Conservation (phyloP, 2,888 invertebrate genomes). For the Scaptomyza caliginosa region DNA sequence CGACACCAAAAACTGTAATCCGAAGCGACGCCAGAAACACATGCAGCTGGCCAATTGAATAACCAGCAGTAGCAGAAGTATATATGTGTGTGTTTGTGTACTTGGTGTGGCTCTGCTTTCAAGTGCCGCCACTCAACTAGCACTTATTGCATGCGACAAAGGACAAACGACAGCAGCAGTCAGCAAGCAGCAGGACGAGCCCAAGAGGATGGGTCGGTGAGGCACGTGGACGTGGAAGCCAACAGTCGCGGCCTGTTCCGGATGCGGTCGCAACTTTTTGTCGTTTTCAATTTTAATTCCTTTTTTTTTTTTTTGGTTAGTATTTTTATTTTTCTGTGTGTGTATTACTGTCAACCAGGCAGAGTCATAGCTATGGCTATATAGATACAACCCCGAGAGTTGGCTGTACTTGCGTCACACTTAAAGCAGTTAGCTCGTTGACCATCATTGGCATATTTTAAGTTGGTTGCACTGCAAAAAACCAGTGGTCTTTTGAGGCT, state of each 20-base stretch:
- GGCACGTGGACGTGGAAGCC: conserved; percentile 9
- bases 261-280: conserved; percentile 78
- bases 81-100: conserved; percentile 20
- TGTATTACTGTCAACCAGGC: conserved; percentile 27
- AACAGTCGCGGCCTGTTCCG: conserved; percentile 61
- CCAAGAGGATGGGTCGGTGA: not conserved
- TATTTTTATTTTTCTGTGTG: not conserved
- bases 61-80: conserved; percentile 22
- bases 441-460: conserved; percentile 68
- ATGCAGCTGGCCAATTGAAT: conserved; percentile 69
- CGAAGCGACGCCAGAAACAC: conserved; percentile 75
- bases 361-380: conserved; percentile 24
- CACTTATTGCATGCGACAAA: conserved; percentile 77
- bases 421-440: conserved; percentile 75
- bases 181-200: conserved; percentile 1
- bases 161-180: conserved; percentile 64
- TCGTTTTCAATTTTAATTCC: conserved; percentile 73
- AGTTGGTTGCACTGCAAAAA: conserved; percentile 26
- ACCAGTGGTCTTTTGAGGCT: too few relatives aligned
- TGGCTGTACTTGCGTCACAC: conserved; percentile 57
- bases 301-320: conserved; percentile 14
- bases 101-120: conserved; percentile 69
- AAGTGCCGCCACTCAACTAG: conserved; percentile 78
- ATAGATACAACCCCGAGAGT: conserved; percentile 15
- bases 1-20: conserved; percentile 76